These are phyloP conservation scores for Netelia fuscicornis DNA, from an alignment of 2,888 invertebrate genomes.

Conservation along the genomic window DNA sequence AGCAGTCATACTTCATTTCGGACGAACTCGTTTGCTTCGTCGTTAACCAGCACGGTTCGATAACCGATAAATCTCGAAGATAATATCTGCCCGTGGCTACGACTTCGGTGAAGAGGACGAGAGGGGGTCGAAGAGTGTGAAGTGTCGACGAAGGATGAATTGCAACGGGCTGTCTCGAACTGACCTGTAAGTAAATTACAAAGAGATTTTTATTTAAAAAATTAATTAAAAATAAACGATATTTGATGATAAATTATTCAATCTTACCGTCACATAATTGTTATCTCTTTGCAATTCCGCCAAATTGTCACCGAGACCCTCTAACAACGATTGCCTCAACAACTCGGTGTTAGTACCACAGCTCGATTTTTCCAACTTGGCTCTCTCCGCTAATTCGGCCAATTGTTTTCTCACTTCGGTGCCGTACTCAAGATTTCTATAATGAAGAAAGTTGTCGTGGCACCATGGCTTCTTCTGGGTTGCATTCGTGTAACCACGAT, in stretches of 20 bases:
- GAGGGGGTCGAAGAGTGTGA: slow-evolving; percentile 89
- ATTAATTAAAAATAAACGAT: slow-evolving; percentile 30
- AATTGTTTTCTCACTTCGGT: slow-evolving; percentile 93
- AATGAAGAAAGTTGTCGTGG: slow-evolving; percentile 94
- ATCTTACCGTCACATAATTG: slow-evolving; percentile 88
- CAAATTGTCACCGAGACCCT: slow-evolving; percentile 94
- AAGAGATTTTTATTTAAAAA: slow-evolving; percentile 61
- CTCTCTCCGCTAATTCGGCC: slow-evolving; percentile 83
- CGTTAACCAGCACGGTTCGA: slow-evolving; percentile 93
- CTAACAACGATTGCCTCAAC: slow-evolving; percentile 90
- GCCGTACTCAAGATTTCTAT: slow-evolving; percentile 93
- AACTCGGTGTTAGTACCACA: slow-evolving; percentile 80
- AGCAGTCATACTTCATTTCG: slow-evolving; percentile 15
- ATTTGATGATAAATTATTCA: slow-evolving; percentile 50
- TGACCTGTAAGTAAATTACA: slow-evolving; percentile 84
- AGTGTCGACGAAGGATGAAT: slow-evolving; percentile 95
- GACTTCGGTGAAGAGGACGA: slow-evolving; percentile 94
- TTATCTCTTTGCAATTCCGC: slow-evolving; percentile 92
- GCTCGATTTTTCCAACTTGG: slow-evolving; percentile 81
- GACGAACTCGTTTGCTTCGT: slow-evolving; percentile 83
- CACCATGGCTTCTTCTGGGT: slow-evolving; percentile 93
- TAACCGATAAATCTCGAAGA: slow-evolving; percentile 91
- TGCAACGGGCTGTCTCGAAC: slow-evolving; percentile 89
- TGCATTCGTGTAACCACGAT: slow-evolving; percentile 90
- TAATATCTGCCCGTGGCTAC: slow-evolving; percentile 94